Evolutionary conservation across 2,797 vertebrate species (phyloP), one percentile per base, ranked within the genome.

Genomic region (Sebastes baramenuke): DNA sequence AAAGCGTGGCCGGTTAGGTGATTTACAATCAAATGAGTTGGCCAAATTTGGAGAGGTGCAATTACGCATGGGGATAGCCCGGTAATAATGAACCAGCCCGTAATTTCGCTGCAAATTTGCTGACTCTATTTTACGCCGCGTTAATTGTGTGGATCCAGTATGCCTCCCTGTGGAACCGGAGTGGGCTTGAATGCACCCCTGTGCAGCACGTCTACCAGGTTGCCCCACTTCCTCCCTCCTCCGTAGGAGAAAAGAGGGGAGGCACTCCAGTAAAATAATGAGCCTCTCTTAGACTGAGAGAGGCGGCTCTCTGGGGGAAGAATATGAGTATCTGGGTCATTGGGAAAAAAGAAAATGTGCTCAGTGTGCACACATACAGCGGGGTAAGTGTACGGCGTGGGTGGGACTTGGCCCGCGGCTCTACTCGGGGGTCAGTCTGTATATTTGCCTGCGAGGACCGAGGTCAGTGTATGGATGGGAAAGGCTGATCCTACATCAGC

Each of bases 271-370:
- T 87, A 86, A 91, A 92, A 92, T 92, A 93, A 93, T 90, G 90
- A 94, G 90, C 82, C 87, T 87, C 90, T 93, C 87, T 87, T 81
- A 87, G 79, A 88, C 60, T 12, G 80, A 89, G 86, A 85, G 88
- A 93, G 81, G 66, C 60, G 34, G 83, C 85, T 94, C 92, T 94
- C 93, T 87, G 79, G 88, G 89, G 93, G 80, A 77, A 87, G 88
- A 86, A 85, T 75, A 85, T 75, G 90, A 89, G 86, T 92, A 94
- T 93, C 89, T 95, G 94, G 94, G 92, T 95, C 94, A 93, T 88
- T 89, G 73, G 78, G 75, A 81, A 61, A 65, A 76, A 74, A 76
- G 75, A 62, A 88, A 80, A 72, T 24, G 75, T 78, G 86, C 86
- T 87, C 80, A 42, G 65, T 83, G 68, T 82, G 83, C 71, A 82